Base-by-base conservation (phyloP, 2,888 invertebrate species). In the Nudaria mundana region DNA sequence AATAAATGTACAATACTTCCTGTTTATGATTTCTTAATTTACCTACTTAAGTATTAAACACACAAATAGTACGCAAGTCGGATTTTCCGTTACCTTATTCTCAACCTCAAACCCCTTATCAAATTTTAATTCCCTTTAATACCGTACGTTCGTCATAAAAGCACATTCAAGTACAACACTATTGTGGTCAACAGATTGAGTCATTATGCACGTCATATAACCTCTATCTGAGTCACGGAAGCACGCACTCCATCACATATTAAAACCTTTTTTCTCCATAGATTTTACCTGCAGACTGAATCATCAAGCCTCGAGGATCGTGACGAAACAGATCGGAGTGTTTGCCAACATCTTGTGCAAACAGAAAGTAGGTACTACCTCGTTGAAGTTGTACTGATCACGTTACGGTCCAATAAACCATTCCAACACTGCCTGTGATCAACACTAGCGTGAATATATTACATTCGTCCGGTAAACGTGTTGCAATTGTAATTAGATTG, bases 371-470 rank as follows among this genome's bases (percentile, higher is more conserved):
- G 28, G 24, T 20, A 22, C 30, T 37, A 26, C 13, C 15, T 15
- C 37, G 33, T 26, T 26, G 37, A 37, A 24, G 15, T 31, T 22
- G 41, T 29, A 26, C 33, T 34, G 34, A 47, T 46, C 44, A 31
- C 48, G 35, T 48, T 63, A 59, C 61, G 54, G 63, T 60, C 65
- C 65, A 61, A 63, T 58, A 53, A 62, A 62, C 73, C 80, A 79
- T 81, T 81, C 81, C 82, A 76, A 58, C 72, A 80, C 78, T 78
- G 82, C 81, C 81, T 80, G 82, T 81, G 81, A 84, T 81, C 76
- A 70, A 76, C 81, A 55, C 56, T 26, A 54, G 50, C 48, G 54
- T 61, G 68, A 77, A 77, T 71, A 80, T 80, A 85, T 83, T 81
- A 70, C 71, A 67, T 61, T 76, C 78, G 71, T 86, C 85, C 84